Conservation (phyloP, 2,888 invertebrate species). For the Pachydiplax longipennis region DNA sequence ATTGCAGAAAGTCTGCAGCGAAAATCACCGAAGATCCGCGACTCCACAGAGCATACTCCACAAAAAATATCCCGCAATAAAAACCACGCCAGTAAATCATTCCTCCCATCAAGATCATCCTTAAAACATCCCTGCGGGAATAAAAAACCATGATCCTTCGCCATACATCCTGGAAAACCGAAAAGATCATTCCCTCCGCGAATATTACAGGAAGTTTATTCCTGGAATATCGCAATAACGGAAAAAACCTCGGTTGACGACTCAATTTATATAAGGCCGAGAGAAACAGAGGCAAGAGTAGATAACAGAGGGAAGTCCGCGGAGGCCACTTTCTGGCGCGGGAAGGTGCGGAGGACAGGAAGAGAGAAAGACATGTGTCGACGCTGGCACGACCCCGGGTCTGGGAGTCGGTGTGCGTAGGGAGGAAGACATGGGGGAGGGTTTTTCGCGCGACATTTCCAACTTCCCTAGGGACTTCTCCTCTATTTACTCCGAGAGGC, state of each 20-base stretch:
- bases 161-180: background rate
- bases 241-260: background rate
- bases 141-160: background rate
- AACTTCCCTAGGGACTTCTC: background rate
- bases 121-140: background rate
- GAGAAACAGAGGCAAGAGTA: background rate
- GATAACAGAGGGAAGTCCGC: background rate
- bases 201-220: background rate
- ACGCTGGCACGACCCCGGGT: constrained; percentile 9
- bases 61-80: background rate
- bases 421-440: background rate
- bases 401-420: background rate
- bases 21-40: background rate
- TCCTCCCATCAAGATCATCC: background rate
- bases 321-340: background rate
- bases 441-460: background rate
- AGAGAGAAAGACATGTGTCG: background rate
- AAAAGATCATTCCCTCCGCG: background rate
- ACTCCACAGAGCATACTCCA: background rate
- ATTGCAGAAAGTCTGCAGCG: too few relatives aligned
- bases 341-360: background rate
- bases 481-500: background rate
- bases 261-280: constrained; percentile 9
- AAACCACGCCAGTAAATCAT: background rate
- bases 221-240: background rate